phyloP scores from a whole-genome alignment of 1,140 invertebrate species.

The honey bee (Apis mellifera) region DNA sequence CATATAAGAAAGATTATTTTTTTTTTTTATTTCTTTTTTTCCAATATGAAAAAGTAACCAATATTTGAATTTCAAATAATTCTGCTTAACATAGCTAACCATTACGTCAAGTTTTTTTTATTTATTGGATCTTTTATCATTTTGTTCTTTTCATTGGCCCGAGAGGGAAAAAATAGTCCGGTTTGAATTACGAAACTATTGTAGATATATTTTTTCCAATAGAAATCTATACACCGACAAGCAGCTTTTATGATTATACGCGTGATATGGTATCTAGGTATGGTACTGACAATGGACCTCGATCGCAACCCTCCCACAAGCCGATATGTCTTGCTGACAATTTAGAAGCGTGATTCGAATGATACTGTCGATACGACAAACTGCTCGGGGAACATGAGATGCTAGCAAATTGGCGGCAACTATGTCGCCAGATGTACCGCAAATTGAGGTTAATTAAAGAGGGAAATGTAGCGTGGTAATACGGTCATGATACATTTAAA shows the following conservation, averaged over 20 bases:
- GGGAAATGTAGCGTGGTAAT: conserved; percentile 24
- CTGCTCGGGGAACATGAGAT: conserved; percentile 31
- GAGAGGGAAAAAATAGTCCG: not conserved
- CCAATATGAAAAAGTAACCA: too few species aligned
- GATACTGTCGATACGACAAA: conserved; percentile 41
- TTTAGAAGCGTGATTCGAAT: conserved; percentile 9
- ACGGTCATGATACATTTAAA: conserved; percentile 33
- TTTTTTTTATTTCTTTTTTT: too few species aligned
- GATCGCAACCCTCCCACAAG: conserved; percentile 2
- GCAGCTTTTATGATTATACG: not conserved
- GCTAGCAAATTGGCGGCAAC: conserved; percentile 40
- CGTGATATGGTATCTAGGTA: not conserved
- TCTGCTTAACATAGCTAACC: not conserved
- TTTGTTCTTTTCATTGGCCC: not conserved
- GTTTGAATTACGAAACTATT: conserved; percentile 20
- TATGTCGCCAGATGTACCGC: conserved; percentile 34
- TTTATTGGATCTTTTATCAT: not conserved
- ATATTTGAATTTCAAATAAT: conserved; percentile 13
- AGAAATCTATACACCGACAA: not conserved
- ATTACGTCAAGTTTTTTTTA: not conserved
- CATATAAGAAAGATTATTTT: not conserved
- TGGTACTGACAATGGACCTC: conserved; percentile 10
- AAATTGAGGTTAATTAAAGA: conserved; percentile 47
- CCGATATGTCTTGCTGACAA: conserved; percentile 42
- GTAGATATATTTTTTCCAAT: conserved; percentile 11